Evolutionary conservation across 2,113 vertebrate species (phyloP), one percentile per base, ranked within the genome.

Genomic region (Rostratula benghalensis): DNA sequence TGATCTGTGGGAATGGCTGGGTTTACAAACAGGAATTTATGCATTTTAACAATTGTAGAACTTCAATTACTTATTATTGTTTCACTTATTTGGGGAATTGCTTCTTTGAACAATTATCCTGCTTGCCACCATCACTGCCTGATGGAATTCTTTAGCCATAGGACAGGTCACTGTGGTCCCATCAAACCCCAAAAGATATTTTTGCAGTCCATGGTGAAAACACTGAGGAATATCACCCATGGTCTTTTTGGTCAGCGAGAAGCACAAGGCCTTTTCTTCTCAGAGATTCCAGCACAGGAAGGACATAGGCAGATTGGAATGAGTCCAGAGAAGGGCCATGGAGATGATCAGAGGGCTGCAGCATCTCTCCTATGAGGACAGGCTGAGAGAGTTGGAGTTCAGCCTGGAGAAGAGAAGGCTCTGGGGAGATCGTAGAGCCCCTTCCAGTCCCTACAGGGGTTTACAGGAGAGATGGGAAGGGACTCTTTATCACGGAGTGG

Each of bases 21-120:
- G 35, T 56, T 79, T 95, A 73, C 13, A 3, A 91, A 35, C 65
- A 51, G 51, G 37, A 41, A 74, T 93, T 95, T 92, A 31, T n/a
- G 12, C 70, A 48, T 13, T 80, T 83, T 90, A 67, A 25, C 74
- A 77, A 83, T 37, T 75, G 39, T 43, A 79, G 56, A 79, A 46
- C 60, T 83, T 77, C 39, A 64, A 33, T 30, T 60, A 31, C 74
- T 63, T 92, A 43, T 63, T 33, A 27, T 76, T n/a, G 3, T 64
- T 88, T 65, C 28, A 24, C n/a, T 67, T 63, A 27, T 48, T 50
- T 43, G 30, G 56, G 57, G 25, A 60, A 39, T 50, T 64, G 54
- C 59, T 37, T 73, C 57, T 65, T 39, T 3, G 1, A 13, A 65
- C 45, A 71, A 69, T 57, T 30, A n/a, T 35, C 0, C 0, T 4